phyloP scores from a whole-genome alignment of 2,888 invertebrate genomes.

The Trissonchulus latispiculum region DNA sequence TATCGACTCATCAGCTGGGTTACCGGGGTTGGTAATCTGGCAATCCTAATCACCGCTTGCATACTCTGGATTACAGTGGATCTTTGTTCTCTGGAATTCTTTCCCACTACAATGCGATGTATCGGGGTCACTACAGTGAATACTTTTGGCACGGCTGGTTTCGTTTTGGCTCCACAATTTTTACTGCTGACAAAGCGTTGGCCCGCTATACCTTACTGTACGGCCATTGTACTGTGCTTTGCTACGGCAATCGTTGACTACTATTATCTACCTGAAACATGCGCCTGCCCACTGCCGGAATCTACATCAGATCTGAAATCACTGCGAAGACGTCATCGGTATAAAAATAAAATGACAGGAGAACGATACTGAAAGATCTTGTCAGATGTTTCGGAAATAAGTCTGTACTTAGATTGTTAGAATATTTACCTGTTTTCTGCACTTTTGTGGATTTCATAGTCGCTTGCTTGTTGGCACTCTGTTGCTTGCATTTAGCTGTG shows the following conservation, averaged over 20 bases:
- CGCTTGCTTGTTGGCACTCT: too few relatives aligned
- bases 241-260: background rate
- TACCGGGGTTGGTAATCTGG: background rate
- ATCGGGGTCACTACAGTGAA: background rate
- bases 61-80: background rate
- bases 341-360: background rate
- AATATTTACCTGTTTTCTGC: too few relatives aligned
- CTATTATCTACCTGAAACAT: background rate
- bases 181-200: background rate
- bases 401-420: too few relatives aligned
- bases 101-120: background rate
- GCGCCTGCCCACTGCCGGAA: background rate
- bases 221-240: background rate
- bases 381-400: too few relatives aligned
- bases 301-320: background rate
- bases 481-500: too few relatives aligned
- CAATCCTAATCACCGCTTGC: background rate
- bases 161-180: background rate
- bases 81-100: background rate
- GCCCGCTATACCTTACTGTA: background rate
- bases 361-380: background rate
- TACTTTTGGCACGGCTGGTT: background rate
- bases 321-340: background rate
- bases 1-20: background rate
- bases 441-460: too few relatives aligned